Evolutionary conservation across 2,113 vertebrate species (phyloP).

Genomic region (Amphilophus citrinellus): DNA sequence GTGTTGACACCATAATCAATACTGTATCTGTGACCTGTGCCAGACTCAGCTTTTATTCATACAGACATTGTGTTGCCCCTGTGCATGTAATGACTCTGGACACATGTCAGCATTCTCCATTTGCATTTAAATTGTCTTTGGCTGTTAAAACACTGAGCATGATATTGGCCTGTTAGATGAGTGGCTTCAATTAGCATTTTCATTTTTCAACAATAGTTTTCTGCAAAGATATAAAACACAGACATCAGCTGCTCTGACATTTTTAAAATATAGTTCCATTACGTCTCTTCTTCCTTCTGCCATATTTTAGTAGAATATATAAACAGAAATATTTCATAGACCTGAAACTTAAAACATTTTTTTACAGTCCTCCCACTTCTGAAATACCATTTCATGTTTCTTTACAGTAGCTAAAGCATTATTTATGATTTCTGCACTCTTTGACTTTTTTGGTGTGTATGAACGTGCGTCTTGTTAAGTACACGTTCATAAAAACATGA

Average conservation of each 20-base stretch:
- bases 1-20: slow-evolving; percentile 18
- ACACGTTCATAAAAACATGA: neutral
- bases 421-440: neutral
- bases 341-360: neutral
- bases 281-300: neutral
- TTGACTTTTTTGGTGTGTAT: neutral
- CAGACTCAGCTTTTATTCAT: slow-evolving; percentile 22
- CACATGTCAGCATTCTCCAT: neutral
- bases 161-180: no score
- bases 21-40: slow-evolving; percentile 2
- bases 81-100: slow-evolving; percentile 17
- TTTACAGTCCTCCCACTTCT: neutral
- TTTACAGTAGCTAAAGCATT: neutral
- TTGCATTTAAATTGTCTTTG: slow-evolving; percentile 15
- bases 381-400: neutral
- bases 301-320: neutral
- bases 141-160: neutral
- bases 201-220: slow-evolving; percentile 22
- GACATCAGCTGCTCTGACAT: slow-evolving; percentile 12
- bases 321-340: neutral
- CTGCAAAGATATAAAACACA: slow-evolving; percentile 13
- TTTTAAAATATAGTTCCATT: slow-evolving; percentile 16
- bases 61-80: neutral
- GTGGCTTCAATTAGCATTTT: slow-evolving; percentile 25
- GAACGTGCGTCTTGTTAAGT: neutral